Conservation (phyloP, 2,797 vertebrate genomes). For the Sandelia bainsii region DNA sequence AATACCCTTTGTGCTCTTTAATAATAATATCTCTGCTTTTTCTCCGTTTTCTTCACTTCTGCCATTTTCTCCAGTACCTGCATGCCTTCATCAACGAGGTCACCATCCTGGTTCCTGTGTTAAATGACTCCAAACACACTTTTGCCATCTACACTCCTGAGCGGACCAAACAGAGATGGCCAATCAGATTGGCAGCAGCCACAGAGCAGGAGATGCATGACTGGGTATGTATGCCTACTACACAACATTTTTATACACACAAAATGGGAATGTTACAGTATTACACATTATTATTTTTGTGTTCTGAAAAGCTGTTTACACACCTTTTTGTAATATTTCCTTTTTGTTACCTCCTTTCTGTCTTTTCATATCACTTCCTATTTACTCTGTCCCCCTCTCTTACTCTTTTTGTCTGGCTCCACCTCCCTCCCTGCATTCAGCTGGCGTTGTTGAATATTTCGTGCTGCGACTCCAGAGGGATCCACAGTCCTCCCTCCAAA, state of each 20-base stretch:
- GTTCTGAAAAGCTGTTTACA: background rate
- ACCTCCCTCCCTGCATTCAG: constrained; percentile 71
- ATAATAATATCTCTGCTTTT: background rate
- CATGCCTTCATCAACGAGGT: constrained; percentile 96
- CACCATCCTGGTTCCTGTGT: constrained; percentile 93
- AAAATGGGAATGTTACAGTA: too few species aligned
- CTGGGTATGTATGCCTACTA: constrained; percentile 84
- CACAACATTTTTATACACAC: background rate
- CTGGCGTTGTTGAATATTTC: constrained; percentile 91
- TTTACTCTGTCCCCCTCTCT: background rate
- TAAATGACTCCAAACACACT: constrained; percentile 92
- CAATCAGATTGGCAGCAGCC: constrained; percentile 89
- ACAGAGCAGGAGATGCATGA: constrained; percentile 97
- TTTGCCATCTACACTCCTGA: constrained; percentile 97
- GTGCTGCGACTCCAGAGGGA: constrained; percentile 91
- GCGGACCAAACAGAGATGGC: constrained; percentile 94
- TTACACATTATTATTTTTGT: background rate
- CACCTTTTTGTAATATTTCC: background rate
- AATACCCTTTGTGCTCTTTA: background rate
- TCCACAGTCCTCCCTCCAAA: constrained; percentile 91
- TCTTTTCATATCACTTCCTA: background rate
- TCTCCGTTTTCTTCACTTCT: background rate
- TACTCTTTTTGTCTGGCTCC: background rate
- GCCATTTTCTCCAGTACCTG: constrained; percentile 86
- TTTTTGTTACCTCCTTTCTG: background rate